Conservation (phyloP, 2,113 vertebrate species). For the Grammomys dolichurus region DNA sequence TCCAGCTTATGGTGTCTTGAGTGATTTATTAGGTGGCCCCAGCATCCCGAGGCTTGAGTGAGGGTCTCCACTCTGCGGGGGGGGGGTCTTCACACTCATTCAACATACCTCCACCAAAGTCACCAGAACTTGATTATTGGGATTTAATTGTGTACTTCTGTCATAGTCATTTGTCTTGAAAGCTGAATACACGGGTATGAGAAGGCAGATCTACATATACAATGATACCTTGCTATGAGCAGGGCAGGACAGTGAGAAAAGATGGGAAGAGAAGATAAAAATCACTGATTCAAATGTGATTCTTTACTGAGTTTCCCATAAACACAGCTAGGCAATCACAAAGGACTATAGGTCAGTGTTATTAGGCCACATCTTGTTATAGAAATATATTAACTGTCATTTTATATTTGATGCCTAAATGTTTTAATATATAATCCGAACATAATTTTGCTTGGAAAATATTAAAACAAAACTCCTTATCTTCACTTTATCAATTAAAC, state of each 20-base stretch:
- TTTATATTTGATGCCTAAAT: conserved; percentile 16
- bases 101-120: neutral
- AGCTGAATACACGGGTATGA: neutral
- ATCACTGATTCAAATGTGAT: neutral
- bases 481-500: neutral
- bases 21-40: too few species aligned
- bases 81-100: neutral
- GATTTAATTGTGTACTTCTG: neutral
- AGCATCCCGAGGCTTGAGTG: too few species aligned
- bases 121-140: neutral
- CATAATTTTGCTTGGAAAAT: neutral
- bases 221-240: neutral
- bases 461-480: neutral
- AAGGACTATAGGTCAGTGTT: neutral
- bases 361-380: neutral
- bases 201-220: neutral
- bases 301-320: neutral
- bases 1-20: too few species aligned
- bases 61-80: too few species aligned
- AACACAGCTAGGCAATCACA: neutral
- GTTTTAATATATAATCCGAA: neutral
- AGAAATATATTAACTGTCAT: neutral
- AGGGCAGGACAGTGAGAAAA: too few species aligned
- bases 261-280: neutral
- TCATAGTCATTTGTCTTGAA: neutral